These are phyloP conservation scores for Coremacera marginata DNA, from an alignment of 2,888 invertebrate species.

Conservation along the genomic window DNA sequence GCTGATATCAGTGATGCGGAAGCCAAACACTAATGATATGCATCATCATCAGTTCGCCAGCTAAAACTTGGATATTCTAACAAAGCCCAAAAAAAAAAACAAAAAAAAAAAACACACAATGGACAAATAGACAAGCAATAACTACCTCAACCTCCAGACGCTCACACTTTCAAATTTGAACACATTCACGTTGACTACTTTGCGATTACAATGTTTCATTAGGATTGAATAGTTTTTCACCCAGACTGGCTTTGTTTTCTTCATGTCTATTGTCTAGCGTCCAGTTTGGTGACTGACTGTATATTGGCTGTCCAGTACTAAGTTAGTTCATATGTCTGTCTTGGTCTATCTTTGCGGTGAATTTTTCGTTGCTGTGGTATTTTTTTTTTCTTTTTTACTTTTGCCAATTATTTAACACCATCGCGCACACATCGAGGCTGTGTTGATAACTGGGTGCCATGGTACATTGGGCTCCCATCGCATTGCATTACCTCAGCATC, in stretches of 20 bases:
- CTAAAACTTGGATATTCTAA: neutral
- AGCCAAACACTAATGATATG: slow-evolving; percentile 4
- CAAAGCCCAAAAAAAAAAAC: neutral
- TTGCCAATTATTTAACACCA: slow-evolving; percentile 47
- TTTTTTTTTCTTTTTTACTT: neutral
- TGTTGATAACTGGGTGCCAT: neutral
- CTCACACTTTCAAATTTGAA: neutral
- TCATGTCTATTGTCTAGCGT: neutral
- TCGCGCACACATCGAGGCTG: slow-evolving; percentile 30
- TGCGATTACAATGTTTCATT: slow-evolving; percentile 21
- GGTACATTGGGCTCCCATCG: neutral
- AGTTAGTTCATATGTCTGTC: neutral
- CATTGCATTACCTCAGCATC: slow-evolving; percentile 10
- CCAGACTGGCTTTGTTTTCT: neutral
- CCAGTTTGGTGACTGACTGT: neutral
- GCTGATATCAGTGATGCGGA: slow-evolving; percentile 14
- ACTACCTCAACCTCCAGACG: neutral
- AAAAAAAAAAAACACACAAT: neutral
- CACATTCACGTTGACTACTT: neutral
- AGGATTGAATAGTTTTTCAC: neutral
- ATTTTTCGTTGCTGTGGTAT: slow-evolving; percentile 23
- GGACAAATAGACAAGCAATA: slow-evolving; percentile 29
- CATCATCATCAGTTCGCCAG: neutral
- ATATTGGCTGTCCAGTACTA: neutral
- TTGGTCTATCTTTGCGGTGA: neutral